Evolutionary conservation across 1,140 invertebrate species (phyloP).

Genomic region (Venturia canescens): DNA sequence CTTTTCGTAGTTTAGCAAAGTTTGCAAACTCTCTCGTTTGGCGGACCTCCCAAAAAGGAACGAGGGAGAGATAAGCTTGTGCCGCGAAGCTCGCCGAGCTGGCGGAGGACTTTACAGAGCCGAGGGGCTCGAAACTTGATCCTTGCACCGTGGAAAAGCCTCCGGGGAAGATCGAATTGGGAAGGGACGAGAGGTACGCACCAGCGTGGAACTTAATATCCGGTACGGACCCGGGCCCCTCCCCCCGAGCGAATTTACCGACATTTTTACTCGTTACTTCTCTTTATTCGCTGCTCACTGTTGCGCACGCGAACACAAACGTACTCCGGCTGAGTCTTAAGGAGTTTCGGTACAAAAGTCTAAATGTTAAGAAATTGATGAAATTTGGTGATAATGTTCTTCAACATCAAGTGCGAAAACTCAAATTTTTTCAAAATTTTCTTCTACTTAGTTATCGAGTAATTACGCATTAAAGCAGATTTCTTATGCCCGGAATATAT

Average conservation of each 20-base stretch:
- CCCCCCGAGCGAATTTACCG: neutral
- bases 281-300: neutral
- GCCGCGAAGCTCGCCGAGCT: neutral
- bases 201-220: slow-evolving; percentile 10
- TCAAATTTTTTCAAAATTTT: too few relatives aligned
- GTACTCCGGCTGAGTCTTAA: too few relatives aligned
- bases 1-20: neutral
- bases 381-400: too few relatives aligned
- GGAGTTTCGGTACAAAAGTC: too few relatives aligned
- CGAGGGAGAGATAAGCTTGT: neutral
- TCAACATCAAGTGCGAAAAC: too few relatives aligned
- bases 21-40: slow-evolving; percentile 4
- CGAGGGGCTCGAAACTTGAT: slow-evolving; percentile 12
- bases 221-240: neutral
- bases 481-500: too few relatives aligned
- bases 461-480: too few relatives aligned
- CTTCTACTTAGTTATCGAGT: too few relatives aligned
- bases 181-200: neutral
- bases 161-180: neutral
- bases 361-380: too few relatives aligned
- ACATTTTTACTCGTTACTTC: neutral
- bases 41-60: neutral
- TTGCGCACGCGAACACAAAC: neutral
- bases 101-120: neutral
- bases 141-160: neutral